Evolutionary conservation across 1,140 invertebrate species (phyloP), one percentile per base, ranked within the genome.

Genomic region (Drosophila neocordata): DNA sequence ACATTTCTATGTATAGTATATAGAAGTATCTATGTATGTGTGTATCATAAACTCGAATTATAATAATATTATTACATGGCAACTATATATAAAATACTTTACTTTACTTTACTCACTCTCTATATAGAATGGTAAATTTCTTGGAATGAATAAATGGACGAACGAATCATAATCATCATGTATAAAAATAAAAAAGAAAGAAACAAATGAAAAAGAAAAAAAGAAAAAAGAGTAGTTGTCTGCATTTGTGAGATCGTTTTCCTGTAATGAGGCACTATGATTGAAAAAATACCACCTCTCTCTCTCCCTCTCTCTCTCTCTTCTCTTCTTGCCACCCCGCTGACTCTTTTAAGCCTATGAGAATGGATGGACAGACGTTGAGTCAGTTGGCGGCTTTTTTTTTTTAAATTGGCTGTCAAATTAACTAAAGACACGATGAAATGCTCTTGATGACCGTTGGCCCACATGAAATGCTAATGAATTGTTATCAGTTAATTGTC

Each of bases 401-500:
- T 31, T 31, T 31, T 31, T 55, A 79, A 83, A 63, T 74, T 60
- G 81, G 69, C 77, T 80, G 82, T 84, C 81, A 84, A 85, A 80
- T 84, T 87, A 85, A 79, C 82, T 74, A 87, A 85, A 75, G 41
- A 83, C 72, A 53, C n/a, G 52, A 69, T 57, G 51, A 20, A 83
- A 58, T 12, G 53, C 12, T 18, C 60, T 58, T 64, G 67, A 34
- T 24, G 69, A 48, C 41, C 27, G 27, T 4, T 24, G 27, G 27
- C 81, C 69, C 81, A 77, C 78, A 78, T 62, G 13, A 61, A 82
- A 87, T 87, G 82, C 82, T 78, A 85, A 85, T 85, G 81, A 85
- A 66, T 67, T 81, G 77, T 85, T 87, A 85, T 87, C 81, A 85
- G 82, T 78, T 87, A 79, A 83, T 75, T 68, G 75, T 62, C 70